Percentiles rank a stretch among this genome's conserved stretches.
These are phyloP conservation scores for Dolichopus griseipennis DNA, from an alignment of 2,888 invertebrate species.

Conservation along the genomic window DNA sequence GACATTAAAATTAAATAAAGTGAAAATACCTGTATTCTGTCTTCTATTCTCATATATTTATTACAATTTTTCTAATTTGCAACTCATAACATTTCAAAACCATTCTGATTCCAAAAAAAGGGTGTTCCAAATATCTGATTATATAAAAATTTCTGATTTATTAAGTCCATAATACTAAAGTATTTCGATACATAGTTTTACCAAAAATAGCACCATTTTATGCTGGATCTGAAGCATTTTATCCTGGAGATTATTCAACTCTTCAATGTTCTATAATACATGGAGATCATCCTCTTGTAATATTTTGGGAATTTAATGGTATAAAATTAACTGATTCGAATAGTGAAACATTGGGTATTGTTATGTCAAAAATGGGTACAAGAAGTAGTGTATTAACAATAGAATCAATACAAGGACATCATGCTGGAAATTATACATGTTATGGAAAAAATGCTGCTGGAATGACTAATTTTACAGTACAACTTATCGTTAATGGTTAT, in stretches of 20 bases:
- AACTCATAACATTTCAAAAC: too few relatives aligned
- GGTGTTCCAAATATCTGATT: too few relatives aligned
- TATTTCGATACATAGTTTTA: constrained; percentile 53
- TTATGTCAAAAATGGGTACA: constrained; percentile 44
- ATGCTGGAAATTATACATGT: constrained; percentile 67
- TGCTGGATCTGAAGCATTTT: constrained; percentile 61
- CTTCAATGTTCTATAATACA: constrained; percentile 61
- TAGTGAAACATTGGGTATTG: constrained; percentile 33
- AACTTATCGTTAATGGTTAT: constrained; percentile 61
- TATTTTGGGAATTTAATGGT: constrained; percentile 62
- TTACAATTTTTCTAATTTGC: too few relatives aligned
- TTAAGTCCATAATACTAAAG: too few relatives aligned
- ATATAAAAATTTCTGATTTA: too few relatives aligned
- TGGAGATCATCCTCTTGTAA: constrained; percentile 68
- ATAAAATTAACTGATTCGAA: constrained; percentile 50
- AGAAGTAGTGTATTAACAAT: constrained; percentile 53
- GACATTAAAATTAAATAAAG: too few relatives aligned
- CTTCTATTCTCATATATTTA: too few relatives aligned
- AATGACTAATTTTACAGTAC: constrained; percentile 54
- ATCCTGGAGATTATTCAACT: constrained; percentile 56
- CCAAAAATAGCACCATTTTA: constrained; percentile 70
- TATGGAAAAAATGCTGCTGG: constrained; percentile 53
- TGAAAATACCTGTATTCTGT: too few relatives aligned
- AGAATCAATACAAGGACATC: constrained; percentile 51
- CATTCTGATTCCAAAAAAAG: too few relatives aligned